Conservation (phyloP, 2,113 vertebrate genomes). For the Serinus canaria region DNA sequence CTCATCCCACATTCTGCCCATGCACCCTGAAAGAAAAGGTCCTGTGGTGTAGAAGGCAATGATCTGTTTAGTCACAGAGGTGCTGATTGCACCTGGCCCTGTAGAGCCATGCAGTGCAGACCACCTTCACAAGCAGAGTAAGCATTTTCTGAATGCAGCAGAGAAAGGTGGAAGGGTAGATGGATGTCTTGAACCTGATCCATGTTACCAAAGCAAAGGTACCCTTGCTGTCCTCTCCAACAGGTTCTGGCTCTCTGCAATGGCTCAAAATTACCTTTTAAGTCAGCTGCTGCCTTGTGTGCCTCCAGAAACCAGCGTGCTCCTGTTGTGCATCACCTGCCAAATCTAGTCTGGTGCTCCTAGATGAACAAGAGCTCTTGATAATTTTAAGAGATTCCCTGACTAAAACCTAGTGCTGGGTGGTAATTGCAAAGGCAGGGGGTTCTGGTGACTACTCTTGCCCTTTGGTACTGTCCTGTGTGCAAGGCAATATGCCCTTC, state of each 20-base stretch:
- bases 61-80: neutral
- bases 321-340: neutral
- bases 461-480: neutral
- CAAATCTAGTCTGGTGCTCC: neutral
- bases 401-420: neutral
- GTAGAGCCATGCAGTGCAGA: neutral
- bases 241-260: neutral
- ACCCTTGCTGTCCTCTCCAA: neutral
- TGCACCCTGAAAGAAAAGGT: neutral
- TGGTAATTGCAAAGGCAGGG: neutral
- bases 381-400: neutral
- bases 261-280: neutral
- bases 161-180: neutral
- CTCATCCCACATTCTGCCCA: neutral
- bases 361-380: neutral
- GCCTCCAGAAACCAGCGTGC: neutral
- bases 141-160: neutral
- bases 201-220: neutral
- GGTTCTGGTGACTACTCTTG: neutral
- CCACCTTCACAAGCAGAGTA: neutral
- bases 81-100: neutral
- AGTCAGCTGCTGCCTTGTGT: neutral
- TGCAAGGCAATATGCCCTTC: neutral
- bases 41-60: neutral
- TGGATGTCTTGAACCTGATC: neutral